These are phyloP conservation scores for Thymelicus lineola DNA, from an alignment of 2,888 invertebrate species.

Conservation along the genomic window DNA sequence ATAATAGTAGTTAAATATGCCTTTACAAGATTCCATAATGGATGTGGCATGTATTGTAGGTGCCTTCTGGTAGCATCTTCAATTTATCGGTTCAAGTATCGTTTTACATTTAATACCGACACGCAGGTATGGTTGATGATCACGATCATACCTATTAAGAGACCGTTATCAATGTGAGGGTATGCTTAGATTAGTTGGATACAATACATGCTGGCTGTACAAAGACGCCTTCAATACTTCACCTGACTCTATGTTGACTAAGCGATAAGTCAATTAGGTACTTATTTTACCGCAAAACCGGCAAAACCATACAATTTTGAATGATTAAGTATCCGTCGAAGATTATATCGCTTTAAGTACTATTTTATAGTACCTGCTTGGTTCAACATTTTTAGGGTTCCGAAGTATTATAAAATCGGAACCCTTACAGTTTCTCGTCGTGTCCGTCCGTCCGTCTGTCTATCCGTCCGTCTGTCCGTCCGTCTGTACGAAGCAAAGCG, in stretches of 20 bases:
- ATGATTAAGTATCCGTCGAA: conserved; percentile 18
- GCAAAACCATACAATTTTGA: conserved; percentile 26
- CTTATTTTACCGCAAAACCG: conserved; percentile 19
- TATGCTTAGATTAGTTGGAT: neutral
- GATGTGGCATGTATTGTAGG: neutral
- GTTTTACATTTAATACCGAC: conserved; percentile 29
- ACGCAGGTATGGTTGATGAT: conserved; percentile 11
- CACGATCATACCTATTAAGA: conserved; percentile 13
- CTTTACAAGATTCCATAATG: neutral
- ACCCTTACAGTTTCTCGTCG: too few relatives aligned
- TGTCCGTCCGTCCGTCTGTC: too few relatives aligned
- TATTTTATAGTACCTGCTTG: neutral
- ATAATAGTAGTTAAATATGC: too few relatives aligned
- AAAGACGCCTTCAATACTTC: neutral
- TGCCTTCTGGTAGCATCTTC: conserved; percentile 5
- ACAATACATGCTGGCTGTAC: too few relatives aligned
- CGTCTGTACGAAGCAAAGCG: too few relatives aligned
- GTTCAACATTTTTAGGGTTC: too few relatives aligned
- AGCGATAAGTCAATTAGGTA: conserved; percentile 8
- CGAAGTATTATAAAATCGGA: too few relatives aligned
- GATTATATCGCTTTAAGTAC: neutral
- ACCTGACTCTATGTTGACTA: neutral
- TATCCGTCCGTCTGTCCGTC: too few relatives aligned
- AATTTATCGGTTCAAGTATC: conserved; percentile 11
- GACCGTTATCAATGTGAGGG: neutral